Base-by-base conservation (phyloP, 2,797 vertebrate genomes). In the Fistularia tabacaria region DNA sequence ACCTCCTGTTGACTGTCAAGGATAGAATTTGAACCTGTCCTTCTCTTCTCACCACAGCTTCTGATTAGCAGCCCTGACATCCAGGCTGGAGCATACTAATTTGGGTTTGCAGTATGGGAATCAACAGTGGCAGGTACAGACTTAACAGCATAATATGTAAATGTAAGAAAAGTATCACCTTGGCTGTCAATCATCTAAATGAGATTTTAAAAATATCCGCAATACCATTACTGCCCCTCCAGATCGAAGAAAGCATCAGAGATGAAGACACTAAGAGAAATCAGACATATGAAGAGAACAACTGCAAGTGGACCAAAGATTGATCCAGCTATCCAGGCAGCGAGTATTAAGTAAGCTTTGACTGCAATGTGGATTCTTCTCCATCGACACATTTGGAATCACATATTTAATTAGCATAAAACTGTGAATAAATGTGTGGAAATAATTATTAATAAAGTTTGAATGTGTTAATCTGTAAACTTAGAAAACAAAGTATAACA, bases 11-110 rank as follows among this genome's bases (percentile, higher is more conserved):
- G 89, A 89, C 85, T 87, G 72, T 76, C 75, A 85, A 88, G 83
- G 85, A 86, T 90, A 84, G 88, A 84, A 89, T 90, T 90, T 90
- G 85, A 90, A 87, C 83, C 81, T 66, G 68, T 80, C 76, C 82
- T 82, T 82, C 72, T 82, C 71, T 76, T 76, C 71, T 78, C 71
- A 63, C 78, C 82, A 66, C 81, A 77, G 71, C 74, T 62, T 70
- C 79, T 90, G 88, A 92, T 90, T 91, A 91, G 87, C 81, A 71
- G 74, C 71, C 46, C 62, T 62, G 53, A 69, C 76, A 85, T 83
- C 83, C 83, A 84, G 74, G 81, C 84, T 83, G 83, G 77, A 76
- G 74, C 69, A 86, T 86, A 76, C 86, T 90, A 89, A 91, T 91
- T 89, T 72, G 62, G 84, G 79, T 85, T 60, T 25, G 79, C 80